Percentiles rank a stretch among this genome's conserved stretches.
Conservation (phyloP, 1,140 invertebrate species). For the Laupala kohalensis region DNA sequence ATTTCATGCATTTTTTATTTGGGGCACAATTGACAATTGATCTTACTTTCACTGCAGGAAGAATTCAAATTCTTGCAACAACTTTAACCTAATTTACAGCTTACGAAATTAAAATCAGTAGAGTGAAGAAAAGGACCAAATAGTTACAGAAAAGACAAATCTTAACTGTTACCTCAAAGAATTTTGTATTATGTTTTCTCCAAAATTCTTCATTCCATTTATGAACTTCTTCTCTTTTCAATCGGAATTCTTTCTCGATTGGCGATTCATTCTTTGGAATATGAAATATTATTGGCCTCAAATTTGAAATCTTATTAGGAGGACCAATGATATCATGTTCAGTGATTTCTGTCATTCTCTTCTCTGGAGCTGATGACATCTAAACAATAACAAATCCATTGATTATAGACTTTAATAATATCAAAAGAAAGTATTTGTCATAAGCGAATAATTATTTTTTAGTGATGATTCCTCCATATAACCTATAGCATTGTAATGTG, state of each 20-base stretch:
- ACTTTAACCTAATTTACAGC: too few relatives aligned
- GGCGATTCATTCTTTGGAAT: conserved; percentile 45
- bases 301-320: conserved; percentile 61
- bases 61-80: too few relatives aligned
- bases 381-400: too few relatives aligned
- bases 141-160: background rate
- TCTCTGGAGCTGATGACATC: background rate
- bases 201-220: conserved; percentile 74
- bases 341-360: background rate
- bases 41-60: too few relatives aligned
- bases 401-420: too few relatives aligned
- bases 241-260: conserved; percentile 47
- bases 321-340: conserved; percentile 48
- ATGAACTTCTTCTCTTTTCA: conserved; percentile 49
- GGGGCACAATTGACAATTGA: too few relatives aligned
- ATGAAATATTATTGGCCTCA: conserved; percentile 54
- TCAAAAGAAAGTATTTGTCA: too few relatives aligned
- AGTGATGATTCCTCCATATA: too few relatives aligned
- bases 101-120: too few relatives aligned
- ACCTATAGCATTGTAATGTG: too few relatives aligned
- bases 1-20: too few relatives aligned
- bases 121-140: background rate
- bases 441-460: too few relatives aligned
- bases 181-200: conserved; percentile 58
- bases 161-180: conserved; percentile 36